These are phyloP conservation scores for Synanthedon myopaeformis DNA, from an alignment of 2,888 invertebrate species.

Conservation along the genomic window DNA sequence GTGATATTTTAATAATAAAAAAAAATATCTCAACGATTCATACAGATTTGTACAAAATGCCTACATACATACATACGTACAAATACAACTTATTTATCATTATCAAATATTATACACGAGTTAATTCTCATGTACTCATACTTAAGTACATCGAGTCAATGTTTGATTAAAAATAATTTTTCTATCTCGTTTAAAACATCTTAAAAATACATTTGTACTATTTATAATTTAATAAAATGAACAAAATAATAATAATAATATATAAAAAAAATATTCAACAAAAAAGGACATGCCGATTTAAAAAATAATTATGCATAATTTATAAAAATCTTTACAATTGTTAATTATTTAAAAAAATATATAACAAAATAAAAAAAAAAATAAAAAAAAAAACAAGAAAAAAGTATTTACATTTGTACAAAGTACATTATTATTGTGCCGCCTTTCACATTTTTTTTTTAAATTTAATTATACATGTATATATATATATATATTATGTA, in stretches of 20 bases:
- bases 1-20: conserved; percentile 34
- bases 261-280: conserved; percentile 17
- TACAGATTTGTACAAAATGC: conserved; percentile 55
- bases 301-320: conserved; percentile 9
- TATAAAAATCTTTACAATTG: conserved; percentile 22
- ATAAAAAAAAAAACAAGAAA: not conserved
- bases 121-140: conserved; percentile 42
- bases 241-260: conserved; percentile 26
- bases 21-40: conserved; percentile 48
- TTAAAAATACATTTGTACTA: conserved; percentile 64
- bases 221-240: conserved; percentile 46
- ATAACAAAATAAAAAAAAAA: not conserved
- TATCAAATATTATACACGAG: conserved; percentile 27
- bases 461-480: conserved; percentile 1
- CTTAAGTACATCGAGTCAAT: conserved; percentile 21
- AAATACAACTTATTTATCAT: conserved; percentile 22
- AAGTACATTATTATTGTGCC: no score
- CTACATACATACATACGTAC: no score
- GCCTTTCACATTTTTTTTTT: conserved; percentile 6
- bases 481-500: no score
- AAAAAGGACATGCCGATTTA: conserved; percentile 14
- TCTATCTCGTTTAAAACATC: conserved; percentile 20
- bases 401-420: conserved; percentile 50
- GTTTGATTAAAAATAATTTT: conserved; percentile 25
- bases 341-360: conserved; percentile 1